Percentiles rank a stretch among this genome's conserved stretches.
These are phyloP conservation scores for Sesia bembeciformis DNA, from an alignment of 2,888 invertebrate species.

Conservation along the genomic window DNA sequence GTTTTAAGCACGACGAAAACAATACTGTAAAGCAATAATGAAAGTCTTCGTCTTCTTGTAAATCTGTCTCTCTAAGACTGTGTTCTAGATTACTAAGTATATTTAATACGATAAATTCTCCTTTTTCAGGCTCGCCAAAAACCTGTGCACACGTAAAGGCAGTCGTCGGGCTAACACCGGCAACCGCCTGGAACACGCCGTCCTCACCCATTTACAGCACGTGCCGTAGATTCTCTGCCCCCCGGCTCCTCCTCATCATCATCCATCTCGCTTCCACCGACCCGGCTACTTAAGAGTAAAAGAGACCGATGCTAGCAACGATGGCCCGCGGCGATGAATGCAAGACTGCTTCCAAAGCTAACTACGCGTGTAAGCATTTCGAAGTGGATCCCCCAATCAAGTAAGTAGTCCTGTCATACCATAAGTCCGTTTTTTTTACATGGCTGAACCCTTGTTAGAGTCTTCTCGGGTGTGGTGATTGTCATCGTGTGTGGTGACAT, in stretches of 20 bases:
- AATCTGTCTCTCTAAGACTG: no score
- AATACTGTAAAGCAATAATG: no score
- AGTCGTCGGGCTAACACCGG: conserved; percentile 90
- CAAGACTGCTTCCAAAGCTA: conserved; percentile 59
- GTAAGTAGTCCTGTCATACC: conserved; percentile 28
- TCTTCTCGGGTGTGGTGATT: no score
- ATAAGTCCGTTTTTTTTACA: no score
- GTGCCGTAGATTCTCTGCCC: conserved; percentile 78
- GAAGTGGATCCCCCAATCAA: conserved; percentile 51
- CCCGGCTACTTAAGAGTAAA: conserved; percentile 33
- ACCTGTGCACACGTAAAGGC: conserved; percentile 86
- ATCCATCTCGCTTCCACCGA: conserved; percentile 40
- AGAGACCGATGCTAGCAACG: conserved; percentile 28
- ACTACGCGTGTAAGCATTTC: conserved; percentile 53
- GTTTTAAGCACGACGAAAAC: no score
- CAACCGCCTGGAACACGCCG: conserved; percentile 88
- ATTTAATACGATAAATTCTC: no score
- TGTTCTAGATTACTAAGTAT: no score
- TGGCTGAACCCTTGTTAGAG: no score
- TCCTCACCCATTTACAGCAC: conserved; percentile 88
- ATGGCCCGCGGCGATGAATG: conserved; percentile 72
- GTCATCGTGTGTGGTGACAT: no score
- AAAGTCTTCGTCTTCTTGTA: no score
- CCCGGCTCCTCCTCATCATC: conserved; percentile 18
- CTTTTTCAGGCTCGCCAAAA: conserved; percentile 83